Evolutionary conservation across 2,797 vertebrate species (phyloP).

Genomic region (Xenopus petersii): DNA sequence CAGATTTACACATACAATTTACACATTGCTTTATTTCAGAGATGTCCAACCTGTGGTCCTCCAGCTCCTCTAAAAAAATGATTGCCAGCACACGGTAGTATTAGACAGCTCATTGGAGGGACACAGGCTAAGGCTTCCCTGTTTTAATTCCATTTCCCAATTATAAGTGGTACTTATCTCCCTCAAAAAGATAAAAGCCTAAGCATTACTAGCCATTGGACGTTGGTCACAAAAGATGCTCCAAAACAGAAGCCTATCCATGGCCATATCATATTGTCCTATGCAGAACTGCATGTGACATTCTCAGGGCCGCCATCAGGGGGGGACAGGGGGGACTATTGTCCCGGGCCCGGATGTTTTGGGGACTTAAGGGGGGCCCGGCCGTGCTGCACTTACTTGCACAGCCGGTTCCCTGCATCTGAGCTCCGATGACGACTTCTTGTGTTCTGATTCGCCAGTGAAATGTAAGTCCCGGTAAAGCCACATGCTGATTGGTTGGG

Average conservation of each 20-base stretch:
- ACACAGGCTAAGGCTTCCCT: neutral
- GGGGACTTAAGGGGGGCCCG: no score
- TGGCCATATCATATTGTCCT: neutral
- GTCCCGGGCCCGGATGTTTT: no score
- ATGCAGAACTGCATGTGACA: neutral
- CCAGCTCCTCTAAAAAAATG: neutral
- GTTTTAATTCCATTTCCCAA: neutral
- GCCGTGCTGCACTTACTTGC: no score
- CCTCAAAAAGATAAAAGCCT: neutral
- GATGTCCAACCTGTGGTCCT: neutral
- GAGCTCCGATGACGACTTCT: no score
- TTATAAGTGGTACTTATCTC: neutral
- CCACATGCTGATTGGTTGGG: no score
- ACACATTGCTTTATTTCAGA: neutral
- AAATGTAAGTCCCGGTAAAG: no score
- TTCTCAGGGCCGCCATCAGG: no score
- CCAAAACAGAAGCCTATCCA: conserved; percentile 2
- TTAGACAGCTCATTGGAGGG: neutral
- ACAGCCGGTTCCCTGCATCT: no score
- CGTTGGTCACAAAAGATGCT: neutral
- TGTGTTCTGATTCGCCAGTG: no score
- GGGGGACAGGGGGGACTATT: no score
- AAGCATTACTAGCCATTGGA: conserved; percentile 3
- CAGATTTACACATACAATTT: neutral
- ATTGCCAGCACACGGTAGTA: no score